Evolutionary conservation across 2,113 vertebrate genomes (phyloP), one percentile per base, ranked within the genome.

Genomic region (Morone saxatilis): DNA sequence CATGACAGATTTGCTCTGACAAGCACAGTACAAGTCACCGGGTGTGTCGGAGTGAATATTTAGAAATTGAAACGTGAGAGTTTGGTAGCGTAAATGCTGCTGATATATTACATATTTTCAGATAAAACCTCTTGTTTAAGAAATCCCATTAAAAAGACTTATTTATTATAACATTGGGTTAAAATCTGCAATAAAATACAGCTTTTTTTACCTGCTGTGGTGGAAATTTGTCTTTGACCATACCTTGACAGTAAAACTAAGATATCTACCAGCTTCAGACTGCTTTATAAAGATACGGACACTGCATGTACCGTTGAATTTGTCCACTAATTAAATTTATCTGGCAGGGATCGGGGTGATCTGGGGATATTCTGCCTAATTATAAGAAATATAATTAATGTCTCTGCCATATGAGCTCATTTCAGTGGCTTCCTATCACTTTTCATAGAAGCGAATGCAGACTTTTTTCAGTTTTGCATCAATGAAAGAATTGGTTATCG

Each of bases 251-350:
- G n/a, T 43, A 8, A 82, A 62, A 48, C 19, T 4, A 40, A 83
- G 31, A 68, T 38, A 38, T 63, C 53, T 47, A 22, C 6, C 59
- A 59, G 38, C 72, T 66, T 75, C 67, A 69, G 63, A 38, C 14
- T 31, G 41, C 40, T 14, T 54, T 47, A 71, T 68, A 51, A 74
- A 87, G 76, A 84, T 45, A 65, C 17, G 61, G 50, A 83, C 57
- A 8, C 45, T 45, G 72, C 59, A 3, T 16, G 71, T 76, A 51
- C 45, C 12, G 45, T 48, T 67, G 71, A 79, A 80, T 80, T 79
- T 78, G 73, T 87, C 67, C 65, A 48, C 62, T 90, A 89, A 93
- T 93, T 93, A 93, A 86, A 90, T 86, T 61, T 88, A 89, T 92
- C 91, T 82, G 66, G 70, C n/a, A 48, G 19, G n/a, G 82, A 94